Base-by-base conservation (phyloP, 35 echinoderm and acorn worm genomes). In the Lytechinus pictus region DNA sequence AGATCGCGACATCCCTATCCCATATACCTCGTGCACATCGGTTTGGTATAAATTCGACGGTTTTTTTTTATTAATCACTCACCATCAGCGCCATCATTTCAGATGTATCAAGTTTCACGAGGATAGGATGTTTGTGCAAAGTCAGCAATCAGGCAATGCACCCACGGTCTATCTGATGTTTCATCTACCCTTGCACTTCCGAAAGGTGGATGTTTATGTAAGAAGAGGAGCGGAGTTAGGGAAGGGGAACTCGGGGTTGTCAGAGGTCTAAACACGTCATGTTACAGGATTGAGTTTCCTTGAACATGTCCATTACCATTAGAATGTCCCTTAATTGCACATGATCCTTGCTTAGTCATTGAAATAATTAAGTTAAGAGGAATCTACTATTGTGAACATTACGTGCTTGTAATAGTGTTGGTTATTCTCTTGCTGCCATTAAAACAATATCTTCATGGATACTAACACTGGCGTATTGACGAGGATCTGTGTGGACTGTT, bases 101-200 rank as follows among this genome's bases (percentile, higher is more conserved):
- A 79, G 66, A 16, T 79, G 19, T 79, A 79, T 79, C 66, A 79
- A 24, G 66, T 79, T 24, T 19, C 66, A 16, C 21, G 19, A 19
- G 66, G 66, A 79, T 55, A 19, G 16, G 27, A 28, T 54, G 27
- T 93, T 93, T 57, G 56, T 13, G 53, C n/a, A 27, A 7, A 55
- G 53, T 93, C 8, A 53, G n/a, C 33, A 44, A 44, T 44, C 33
- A 44, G 33, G 33, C 27, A 24, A 54, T 54, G 27, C 91, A 93
- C 33, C 9, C 52, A 57, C 56, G 53, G 56, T 79, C 0, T 79
- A 79, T 79, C 66, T 24, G 21, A 16, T 19, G n/a, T 79, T 44
- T 79, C 66, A 79, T 79, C 66, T 79, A 79, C 66, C 66, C 66
- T 79, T 27, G 66, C 66, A 79, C 66, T 79, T 79, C 66, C 66